These are phyloP conservation scores for Scomber japonicus DNA, from an alignment of 2,113 vertebrate species.

Conservation along the genomic window DNA sequence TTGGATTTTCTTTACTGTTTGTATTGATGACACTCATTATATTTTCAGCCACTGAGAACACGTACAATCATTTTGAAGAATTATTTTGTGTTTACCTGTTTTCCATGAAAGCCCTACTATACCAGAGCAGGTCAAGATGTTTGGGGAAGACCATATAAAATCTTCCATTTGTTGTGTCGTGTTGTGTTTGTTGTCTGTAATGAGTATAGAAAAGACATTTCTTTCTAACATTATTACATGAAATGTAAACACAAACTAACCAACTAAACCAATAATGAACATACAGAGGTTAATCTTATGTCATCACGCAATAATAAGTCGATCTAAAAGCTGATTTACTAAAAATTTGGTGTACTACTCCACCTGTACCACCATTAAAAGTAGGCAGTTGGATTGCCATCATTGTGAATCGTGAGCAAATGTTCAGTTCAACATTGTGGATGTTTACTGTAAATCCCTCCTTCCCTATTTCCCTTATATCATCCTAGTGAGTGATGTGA, in stretches of 20 bases:
- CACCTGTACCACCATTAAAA: conserved; percentile 9
- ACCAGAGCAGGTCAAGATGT: conserved; percentile 5
- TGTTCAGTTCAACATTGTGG: conserved; percentile 18
- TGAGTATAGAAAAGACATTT: conserved; percentile 4
- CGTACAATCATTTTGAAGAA: background rate
- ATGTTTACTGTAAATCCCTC: conserved; percentile 25
- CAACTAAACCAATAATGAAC: background rate
- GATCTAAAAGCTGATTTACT: conserved; percentile 23
- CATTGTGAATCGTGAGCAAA: conserved; percentile 3
- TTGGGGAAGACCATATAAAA: background rate
- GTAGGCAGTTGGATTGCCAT: background rate
- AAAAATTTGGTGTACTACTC: background rate
- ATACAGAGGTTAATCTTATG: conserved; percentile 24
- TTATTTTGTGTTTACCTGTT: background rate
- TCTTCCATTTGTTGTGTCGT: background rate
- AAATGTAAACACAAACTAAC: conserved; percentile 14
- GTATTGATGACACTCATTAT: background rate
- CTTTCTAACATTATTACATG: background rate
- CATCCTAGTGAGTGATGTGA: conserved; percentile 51
- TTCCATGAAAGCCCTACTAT: background rate
- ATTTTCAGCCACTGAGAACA: background rate
- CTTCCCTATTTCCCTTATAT: conserved; percentile 13
- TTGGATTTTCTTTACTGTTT: background rate
- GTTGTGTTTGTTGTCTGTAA: conserved; percentile 4
- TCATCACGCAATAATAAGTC: background rate